phyloP scores from a whole-genome alignment of 2,113 vertebrate species.

The Hyperopisus bebe region DNA sequence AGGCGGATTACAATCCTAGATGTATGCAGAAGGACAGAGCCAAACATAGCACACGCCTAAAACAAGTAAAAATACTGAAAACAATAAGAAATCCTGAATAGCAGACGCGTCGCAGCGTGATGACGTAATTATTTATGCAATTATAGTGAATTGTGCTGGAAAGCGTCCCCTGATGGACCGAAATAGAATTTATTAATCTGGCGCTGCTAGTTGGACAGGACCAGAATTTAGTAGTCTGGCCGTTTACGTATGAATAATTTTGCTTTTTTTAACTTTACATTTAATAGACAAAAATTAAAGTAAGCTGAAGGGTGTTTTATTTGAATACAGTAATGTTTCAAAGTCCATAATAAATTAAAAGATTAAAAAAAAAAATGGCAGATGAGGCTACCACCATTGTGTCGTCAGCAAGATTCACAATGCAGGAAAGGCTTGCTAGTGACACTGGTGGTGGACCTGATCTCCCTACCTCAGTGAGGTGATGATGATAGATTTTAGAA shows the following conservation, averaged over 20 bases:
- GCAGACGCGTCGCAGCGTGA: not conserved
- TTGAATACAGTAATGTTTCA: not conserved
- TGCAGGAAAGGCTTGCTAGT: not conserved
- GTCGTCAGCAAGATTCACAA: not conserved
- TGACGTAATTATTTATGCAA: not conserved
- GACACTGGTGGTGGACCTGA: not conserved
- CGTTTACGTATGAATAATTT: not conserved
- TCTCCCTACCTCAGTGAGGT: too few species aligned
- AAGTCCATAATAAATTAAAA: not conserved
- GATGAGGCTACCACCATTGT: not conserved
- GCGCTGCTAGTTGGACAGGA: not conserved
- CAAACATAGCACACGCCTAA: not conserved
- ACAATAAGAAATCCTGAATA: not conserved
- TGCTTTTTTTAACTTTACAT: not conserved
- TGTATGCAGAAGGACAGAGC: not conserved
- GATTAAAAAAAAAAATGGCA: not conserved
- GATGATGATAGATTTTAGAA: not conserved
- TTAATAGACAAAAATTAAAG: not conserved
- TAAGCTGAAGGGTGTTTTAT: not conserved
- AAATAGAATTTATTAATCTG: not conserved
- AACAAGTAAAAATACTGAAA: not conserved
- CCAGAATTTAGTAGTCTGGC: not conserved
- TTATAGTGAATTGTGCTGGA: not conserved
- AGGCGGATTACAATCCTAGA: not conserved
- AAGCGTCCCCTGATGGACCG: not conserved